Percentiles rank a stretch among this genome's conserved stretches.
Evolutionary conservation across 2,113 vertebrate genomes (phyloP).

Genomic region (Gallinago paraguaiae): DNA sequence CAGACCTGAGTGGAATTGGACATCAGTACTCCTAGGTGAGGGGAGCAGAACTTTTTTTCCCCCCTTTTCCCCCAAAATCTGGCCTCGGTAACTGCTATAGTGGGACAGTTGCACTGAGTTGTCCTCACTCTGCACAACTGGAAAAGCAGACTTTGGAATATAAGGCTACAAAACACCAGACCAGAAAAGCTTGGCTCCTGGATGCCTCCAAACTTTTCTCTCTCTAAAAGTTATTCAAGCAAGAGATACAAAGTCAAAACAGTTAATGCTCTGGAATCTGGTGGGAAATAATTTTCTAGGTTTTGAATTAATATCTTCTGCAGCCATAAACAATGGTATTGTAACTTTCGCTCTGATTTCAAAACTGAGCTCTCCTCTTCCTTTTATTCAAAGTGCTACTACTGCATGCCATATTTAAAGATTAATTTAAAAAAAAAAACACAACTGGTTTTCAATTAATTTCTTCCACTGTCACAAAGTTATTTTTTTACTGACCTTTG

Average conservation of each 20-base stretch:
- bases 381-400: neutral
- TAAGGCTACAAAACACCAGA: neutral
- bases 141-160: neutral
- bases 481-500: neutral
- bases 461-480: neutral
- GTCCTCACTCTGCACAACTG: neutral
- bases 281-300: neutral
- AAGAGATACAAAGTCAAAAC: neutral
- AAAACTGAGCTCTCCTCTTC: neutral
- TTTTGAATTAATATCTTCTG: neutral
- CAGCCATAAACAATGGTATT: neutral
- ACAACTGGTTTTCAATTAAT: neutral
- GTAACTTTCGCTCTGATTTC: neutral
- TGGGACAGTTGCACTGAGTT: neutral
- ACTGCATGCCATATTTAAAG: neutral
- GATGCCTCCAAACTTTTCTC: neutral
- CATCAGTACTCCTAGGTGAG: neutral
- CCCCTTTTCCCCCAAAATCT: neutral
- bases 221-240: accelerated
- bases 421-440: neutral
- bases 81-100: neutral
- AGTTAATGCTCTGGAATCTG: neutral
- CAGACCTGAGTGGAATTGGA: neutral
- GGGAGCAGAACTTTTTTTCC: neutral
- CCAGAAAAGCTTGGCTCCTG: neutral